Evolutionary conservation across 1,140 invertebrate species (phyloP).

Genomic region (Oncopodura yosiiana): DNA sequence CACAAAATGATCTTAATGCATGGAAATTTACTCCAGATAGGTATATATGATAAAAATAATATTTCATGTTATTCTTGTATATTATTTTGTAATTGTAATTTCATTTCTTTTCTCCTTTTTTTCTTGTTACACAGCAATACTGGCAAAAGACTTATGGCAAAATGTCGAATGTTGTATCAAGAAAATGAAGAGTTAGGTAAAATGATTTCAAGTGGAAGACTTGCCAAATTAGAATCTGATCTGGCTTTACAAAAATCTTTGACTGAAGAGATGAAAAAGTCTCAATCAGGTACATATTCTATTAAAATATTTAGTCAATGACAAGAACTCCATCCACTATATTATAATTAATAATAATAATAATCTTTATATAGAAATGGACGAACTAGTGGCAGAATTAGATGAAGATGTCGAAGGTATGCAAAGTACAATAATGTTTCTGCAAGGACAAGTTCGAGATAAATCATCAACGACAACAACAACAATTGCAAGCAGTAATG

Average conservation of each 20-base stretch:
- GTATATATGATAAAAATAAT: constrained; percentile 13
- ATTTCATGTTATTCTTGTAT: constrained; percentile 13
- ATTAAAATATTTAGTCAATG: too few species aligned
- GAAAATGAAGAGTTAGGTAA: constrained; percentile 97
- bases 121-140: constrained; percentile 61
- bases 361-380: constrained; percentile 59
- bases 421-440: constrained; percentile 90
- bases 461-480: constrained; percentile 2
- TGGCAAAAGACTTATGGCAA: constrained; percentile 94
- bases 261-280: constrained; percentile 92
- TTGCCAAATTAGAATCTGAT: constrained; percentile 92
- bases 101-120: constrained; percentile 5
- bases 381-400: constrained; percentile 88
- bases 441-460: constrained; percentile 81
- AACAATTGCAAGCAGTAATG: not conserved
- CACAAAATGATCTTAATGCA: constrained; percentile 91
- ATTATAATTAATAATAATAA: too few species aligned
- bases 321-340: too few species aligned
- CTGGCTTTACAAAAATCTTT: constrained; percentile 89
- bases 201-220: constrained; percentile 84
- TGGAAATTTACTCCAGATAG: constrained; percentile 98
- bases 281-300: constrained; percentile 67
- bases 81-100: constrained; percentile 7
- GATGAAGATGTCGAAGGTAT: constrained; percentile 97
- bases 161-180: constrained; percentile 88